Evolutionary conservation across 2,797 vertebrate species (phyloP).

Genomic region (Sebastolobus altivelis): DNA sequence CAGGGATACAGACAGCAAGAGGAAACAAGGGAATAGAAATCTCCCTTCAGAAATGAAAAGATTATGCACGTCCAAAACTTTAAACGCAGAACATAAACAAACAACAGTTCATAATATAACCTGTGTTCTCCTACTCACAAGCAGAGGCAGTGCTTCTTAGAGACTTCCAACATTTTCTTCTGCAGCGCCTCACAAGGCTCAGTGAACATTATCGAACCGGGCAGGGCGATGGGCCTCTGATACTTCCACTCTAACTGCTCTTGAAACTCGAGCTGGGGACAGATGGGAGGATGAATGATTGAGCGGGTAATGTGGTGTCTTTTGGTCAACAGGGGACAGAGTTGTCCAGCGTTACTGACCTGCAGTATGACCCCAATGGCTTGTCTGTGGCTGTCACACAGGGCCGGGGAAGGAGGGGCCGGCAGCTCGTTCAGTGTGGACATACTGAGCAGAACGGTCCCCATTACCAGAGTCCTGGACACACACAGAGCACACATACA

Average conservation of each 20-base stretch:
- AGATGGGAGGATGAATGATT: background rate
- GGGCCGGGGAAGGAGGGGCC: conserved; percentile 70
- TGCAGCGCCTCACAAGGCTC: conserved; percentile 74
- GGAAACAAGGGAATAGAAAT: background rate
- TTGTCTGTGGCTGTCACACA: conserved; percentile 78
- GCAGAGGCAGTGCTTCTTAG: conserved; percentile 78
- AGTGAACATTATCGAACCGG: conserved; percentile 43
- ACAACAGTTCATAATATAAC: background rate
- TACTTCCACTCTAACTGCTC: conserved; percentile 72
- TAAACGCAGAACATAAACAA: background rate
- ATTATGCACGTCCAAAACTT: background rate
- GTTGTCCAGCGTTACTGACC: conserved; percentile 59
- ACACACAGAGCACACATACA: conserved; percentile 5
- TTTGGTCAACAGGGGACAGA: conserved; percentile 41
- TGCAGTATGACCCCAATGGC: conserved; percentile 78
- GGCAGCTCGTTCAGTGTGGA: conserved; percentile 55
- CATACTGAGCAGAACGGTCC: conserved; percentile 81
- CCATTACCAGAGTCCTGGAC: conserved; percentile 73
- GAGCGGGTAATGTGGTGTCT: background rate
- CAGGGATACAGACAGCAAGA: background rate
- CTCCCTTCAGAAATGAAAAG: background rate
- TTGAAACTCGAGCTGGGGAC: conserved; percentile 77
- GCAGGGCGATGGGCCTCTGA: conserved; percentile 66
- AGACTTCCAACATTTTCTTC: conserved; percentile 74
- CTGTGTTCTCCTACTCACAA: conserved; percentile 74